Evolutionary conservation across 2,113 vertebrate genomes (phyloP).

Genomic region (Myanophis thanlyinensis): DNA sequence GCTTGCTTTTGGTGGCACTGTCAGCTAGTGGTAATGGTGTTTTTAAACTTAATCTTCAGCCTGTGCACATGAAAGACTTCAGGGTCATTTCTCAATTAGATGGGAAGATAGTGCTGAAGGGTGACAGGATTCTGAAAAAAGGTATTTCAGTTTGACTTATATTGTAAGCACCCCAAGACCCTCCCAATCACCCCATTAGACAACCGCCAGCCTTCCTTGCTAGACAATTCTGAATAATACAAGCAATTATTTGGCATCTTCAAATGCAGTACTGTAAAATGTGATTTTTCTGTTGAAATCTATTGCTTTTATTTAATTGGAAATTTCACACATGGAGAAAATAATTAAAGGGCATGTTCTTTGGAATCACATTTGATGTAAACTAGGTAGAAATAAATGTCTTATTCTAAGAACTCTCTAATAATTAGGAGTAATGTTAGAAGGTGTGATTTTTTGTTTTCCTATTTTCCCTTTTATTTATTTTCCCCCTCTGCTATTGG

Average conservation of each 20-base stretch:
- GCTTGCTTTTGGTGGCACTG: background rate
- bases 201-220: background rate
- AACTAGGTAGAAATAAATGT: background rate
- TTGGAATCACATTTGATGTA: background rate
- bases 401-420: background rate
- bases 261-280: conserved; percentile 5
- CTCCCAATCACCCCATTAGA: background rate
- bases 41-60: background rate
- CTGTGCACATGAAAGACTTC: conserved; percentile 10
- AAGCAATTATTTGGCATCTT: conserved; percentile 18
- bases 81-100: conserved; percentile 9
- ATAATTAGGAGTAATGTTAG: background rate
- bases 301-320: conserved; percentile 17
- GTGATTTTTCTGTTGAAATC: conserved; percentile 19
- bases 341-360: conserved; percentile 20
- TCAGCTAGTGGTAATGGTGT: background rate
- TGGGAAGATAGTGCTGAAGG: conserved; percentile 24
- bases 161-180: background rate
- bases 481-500: background rate
- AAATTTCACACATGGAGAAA: background rate
- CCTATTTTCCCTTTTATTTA: background rate
- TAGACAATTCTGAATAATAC: background rate
- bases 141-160: conserved; percentile 31
- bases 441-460: background rate
- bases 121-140: background rate